A percentile compares a stretch with the other conserved stretches of the same genome.
Conservation (phyloP, 2,113 vertebrate genomes). For the Tursiops truncatus region DNA sequence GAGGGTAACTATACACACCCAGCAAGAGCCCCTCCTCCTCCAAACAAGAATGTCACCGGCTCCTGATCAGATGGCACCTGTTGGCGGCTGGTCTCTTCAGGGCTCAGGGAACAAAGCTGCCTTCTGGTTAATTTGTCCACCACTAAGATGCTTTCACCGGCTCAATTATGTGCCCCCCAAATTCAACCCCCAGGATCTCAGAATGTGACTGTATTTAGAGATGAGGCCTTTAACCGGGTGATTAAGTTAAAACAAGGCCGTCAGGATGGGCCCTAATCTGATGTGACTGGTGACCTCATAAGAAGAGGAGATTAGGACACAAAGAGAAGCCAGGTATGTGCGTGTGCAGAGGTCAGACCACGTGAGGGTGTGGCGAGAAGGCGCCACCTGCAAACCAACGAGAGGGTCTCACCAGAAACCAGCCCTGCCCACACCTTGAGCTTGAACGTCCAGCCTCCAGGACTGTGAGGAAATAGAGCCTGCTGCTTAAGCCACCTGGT, state of each 20-base stretch:
- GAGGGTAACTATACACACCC: accelerated
- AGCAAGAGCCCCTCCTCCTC: neutral
- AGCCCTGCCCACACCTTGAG: accelerated
- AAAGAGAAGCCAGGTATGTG: neutral
- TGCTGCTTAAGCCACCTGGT: accelerated
- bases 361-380: accelerated
- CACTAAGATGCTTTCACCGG: accelerated
- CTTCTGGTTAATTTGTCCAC: neutral
- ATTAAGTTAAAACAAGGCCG: neutral
- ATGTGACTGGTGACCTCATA: neutral
- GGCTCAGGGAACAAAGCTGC: neutral
- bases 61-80: no score
- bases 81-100: no score
- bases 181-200: neutral
- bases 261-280: no score
- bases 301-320: neutral
- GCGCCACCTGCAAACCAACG: no score
- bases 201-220: neutral
- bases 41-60: neutral
- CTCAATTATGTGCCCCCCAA: neutral
- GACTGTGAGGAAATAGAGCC: neutral
- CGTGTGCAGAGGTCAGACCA: no score
- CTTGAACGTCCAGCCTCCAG: neutral
- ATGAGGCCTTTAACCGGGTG: neutral
- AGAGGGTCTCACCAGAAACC: neutral